Percentiles rank a stretch among this genome's conserved stretches.
These are phyloP conservation scores for Micrasema minimum DNA, from an alignment of 1,140 invertebrate species.

Conservation along the genomic window DNA sequence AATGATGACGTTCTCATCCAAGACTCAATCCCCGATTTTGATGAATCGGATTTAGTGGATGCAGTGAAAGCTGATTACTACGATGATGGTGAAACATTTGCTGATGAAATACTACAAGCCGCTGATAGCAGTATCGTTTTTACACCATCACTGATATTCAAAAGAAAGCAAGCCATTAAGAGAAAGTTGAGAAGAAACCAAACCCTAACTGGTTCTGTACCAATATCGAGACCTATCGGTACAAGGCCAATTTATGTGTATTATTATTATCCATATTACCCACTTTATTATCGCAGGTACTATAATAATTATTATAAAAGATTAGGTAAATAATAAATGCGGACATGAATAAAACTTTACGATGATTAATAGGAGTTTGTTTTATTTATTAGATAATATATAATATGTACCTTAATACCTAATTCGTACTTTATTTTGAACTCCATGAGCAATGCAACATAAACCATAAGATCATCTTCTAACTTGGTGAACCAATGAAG, in stretches of 20 bases:
- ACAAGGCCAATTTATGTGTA: slow-evolving; percentile 12
- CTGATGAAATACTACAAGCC: slow-evolving; percentile 16
- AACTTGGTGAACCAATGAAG: too few species aligned
- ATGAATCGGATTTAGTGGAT: slow-evolving; percentile 1
- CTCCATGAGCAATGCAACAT: too few species aligned
- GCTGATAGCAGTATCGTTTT: slow-evolving; percentile 14
- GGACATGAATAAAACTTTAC: too few species aligned
- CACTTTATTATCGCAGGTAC: background rate
- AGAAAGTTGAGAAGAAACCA: slow-evolving; percentile 25
- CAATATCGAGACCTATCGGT: background rate
- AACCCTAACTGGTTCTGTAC: background rate
- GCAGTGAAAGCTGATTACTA: slow-evolving; percentile 8
- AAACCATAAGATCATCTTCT: too few species aligned
- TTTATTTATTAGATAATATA: too few species aligned
- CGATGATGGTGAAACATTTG: background rate
- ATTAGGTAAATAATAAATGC: too few species aligned
- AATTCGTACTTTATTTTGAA: too few species aligned
- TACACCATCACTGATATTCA: slow-evolving; percentile 34
- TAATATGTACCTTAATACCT: too few species aligned
- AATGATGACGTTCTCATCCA: background rate
- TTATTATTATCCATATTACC: slow-evolving; percentile 28
- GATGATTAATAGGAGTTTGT: too few species aligned
- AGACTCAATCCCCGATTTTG: background rate
- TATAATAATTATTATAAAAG: background rate
- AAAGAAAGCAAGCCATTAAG: slow-evolving; percentile 18